phyloP scores from a whole-genome alignment of 2,888 invertebrate species.

The Cryptus armator region DNA sequence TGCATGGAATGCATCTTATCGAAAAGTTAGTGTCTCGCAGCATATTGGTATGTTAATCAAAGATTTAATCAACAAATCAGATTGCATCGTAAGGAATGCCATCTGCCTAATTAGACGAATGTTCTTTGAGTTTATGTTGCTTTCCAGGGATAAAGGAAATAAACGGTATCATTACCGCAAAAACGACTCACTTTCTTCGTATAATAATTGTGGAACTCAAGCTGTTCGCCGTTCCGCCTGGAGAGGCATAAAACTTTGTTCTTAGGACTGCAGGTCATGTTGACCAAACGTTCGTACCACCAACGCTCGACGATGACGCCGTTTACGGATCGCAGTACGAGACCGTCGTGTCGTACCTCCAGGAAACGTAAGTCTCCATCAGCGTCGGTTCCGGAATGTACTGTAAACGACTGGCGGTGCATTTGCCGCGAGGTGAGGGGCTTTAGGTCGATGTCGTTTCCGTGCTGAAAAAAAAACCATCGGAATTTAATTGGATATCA shows the following conservation, averaged over 20 bases:
- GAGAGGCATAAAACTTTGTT: slow-evolving; percentile 98
- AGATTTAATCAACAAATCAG: background rate
- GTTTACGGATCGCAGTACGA: slow-evolving; percentile 92
- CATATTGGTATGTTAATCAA: too few relatives aligned
- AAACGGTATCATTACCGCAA: background rate
- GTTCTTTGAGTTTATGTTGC: background rate
- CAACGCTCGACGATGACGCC: slow-evolving; percentile 97
- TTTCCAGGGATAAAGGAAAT: background rate
- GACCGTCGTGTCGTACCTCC: slow-evolving; percentile 98
- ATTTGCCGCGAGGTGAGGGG: slow-evolving; percentile 97
- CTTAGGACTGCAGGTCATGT: slow-evolving; percentile 99
- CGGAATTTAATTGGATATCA: too few relatives aligned
- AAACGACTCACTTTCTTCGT: slow-evolving; percentile 94
- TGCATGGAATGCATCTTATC: too few relatives aligned
- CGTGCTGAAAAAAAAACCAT: slow-evolving; percentile 89
- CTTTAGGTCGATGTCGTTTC: slow-evolving; percentile 98
- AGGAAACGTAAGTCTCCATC: slow-evolving; percentile 95
- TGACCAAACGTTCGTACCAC: slow-evolving; percentile 99
- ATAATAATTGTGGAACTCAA: slow-evolving; percentile 98
- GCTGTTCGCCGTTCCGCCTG: slow-evolving; percentile 97
- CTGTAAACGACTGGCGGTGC: slow-evolving; percentile 99
- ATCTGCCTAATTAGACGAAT: background rate
- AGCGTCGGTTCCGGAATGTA: slow-evolving; percentile 97
- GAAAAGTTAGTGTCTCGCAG: too few relatives aligned
- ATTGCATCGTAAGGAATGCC: background rate